Evolutionary conservation across 2,113 vertebrate species (phyloP), one percentile per base, ranked within the genome.

Genomic region (Perca schrenkii): DNA sequence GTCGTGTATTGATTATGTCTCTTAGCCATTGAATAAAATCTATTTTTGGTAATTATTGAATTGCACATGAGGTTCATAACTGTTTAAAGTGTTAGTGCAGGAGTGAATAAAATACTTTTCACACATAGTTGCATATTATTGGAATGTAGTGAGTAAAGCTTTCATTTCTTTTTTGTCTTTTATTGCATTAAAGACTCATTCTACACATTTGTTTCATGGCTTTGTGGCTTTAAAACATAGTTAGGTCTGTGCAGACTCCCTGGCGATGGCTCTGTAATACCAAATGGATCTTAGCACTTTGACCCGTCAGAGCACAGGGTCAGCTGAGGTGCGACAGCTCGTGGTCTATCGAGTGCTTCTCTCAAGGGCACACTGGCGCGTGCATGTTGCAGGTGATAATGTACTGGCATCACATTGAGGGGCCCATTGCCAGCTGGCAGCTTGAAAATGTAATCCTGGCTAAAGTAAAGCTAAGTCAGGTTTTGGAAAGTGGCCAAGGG

Each of bases 351-450:
- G 17, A 54, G 64, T 31, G 77, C 73, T n/a, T 36, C 57, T 63
- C 83, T 84, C 85, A 88, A 88, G 86, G 90, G 76, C 90, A 79
- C 63, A 17, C 34, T 22, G 80, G 2, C 0, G 58, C 15, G 60
- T 56, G 63, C 56, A 28, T 62, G 74, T 71, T 76, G 65, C 31
- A 76, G 83, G 86, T 86, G 86, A 88, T 90, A 86, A 90, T 90
- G 69, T 79, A 62, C 57, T 46, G 80, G 74, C 75, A 61, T 77
- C 74, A 67, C 77, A 68, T 16, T 14, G 77, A 65, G 84, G 67
- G 61, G 56, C 49, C 63, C 10, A 75, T 83, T 77, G 85, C 62
- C 85, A 85, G 54, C 62, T 80, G 66, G 12, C 68, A 43, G 49
- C 43, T 66, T 66, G 58, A 84, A 83, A 82, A 80, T 63, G 17